A percentile compares a stretch with the other conserved stretches of the same genome.
Evolutionary conservation across 2,888 invertebrate genomes (phyloP).

Genomic region (Ormyrus labotus): DNA sequence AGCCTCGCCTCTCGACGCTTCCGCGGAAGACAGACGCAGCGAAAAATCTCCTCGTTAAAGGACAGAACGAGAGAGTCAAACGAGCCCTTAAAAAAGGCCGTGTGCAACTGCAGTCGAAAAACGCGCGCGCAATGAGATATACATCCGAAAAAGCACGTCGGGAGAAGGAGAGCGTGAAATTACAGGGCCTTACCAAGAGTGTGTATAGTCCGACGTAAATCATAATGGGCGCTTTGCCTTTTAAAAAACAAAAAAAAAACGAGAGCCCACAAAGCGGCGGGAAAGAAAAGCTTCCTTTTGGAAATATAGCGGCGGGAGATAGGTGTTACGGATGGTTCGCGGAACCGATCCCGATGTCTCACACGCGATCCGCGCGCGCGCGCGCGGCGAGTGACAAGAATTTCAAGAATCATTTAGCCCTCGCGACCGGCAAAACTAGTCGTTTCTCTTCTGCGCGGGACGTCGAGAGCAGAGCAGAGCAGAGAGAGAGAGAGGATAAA

Average conservation of each 20-base stretch:
- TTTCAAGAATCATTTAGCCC: conserved; percentile 62
- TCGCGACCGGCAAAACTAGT: conserved; percentile 19
- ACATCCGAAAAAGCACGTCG: conserved; percentile 13
- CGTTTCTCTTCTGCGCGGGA: conserved; percentile 7
- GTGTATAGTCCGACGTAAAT: conserved; percentile 8
- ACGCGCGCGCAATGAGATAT: conserved; percentile 21
- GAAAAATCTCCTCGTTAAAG: conserved; percentile 41
- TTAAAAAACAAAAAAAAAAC: no score
- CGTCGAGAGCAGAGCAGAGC: no score
- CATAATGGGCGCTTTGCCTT: conserved; percentile 20
- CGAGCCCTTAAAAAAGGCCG: conserved; percentile 1
- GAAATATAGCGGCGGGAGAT: background rate
- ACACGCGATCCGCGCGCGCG: conserved; percentile 58
- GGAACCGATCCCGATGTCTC: conserved; percentile 49
- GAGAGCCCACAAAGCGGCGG: no score
- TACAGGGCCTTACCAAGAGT: conserved; percentile 23
- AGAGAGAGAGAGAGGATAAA: background rate
- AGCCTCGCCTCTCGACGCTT: conserved; percentile 18
- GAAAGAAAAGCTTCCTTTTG: no score
- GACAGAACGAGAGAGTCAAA: conserved; percentile 37
- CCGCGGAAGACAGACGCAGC: background rate
- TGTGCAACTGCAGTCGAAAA: background rate
- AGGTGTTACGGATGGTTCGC: conserved; percentile 45
- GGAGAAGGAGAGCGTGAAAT: conserved; percentile 47
- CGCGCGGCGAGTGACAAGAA: conserved; percentile 60